phyloP scores from a whole-genome alignment of 2,888 invertebrate genomes.

The Drosophila dives region DNA sequence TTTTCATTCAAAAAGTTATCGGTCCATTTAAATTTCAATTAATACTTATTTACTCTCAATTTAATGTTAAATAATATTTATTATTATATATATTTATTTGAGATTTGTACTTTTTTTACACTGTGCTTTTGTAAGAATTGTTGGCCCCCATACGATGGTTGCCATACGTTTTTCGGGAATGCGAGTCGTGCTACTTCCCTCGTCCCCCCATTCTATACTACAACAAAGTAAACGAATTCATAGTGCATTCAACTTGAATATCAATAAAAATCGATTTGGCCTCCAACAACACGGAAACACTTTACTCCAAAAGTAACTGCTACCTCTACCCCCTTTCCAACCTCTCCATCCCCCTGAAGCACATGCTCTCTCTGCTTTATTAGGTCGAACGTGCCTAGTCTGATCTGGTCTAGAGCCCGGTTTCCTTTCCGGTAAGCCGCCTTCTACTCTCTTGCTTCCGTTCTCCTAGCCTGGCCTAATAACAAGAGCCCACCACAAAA shows the following conservation, averaged over 20 bases:
- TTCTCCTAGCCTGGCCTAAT: slow-evolving; percentile 50
- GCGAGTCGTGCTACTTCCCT: background rate
- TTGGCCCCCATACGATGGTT: too few species aligned
- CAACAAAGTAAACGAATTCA: slow-evolving; percentile 42
- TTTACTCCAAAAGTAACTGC: slow-evolving; percentile 31
- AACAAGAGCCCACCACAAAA: slow-evolving; percentile 36
- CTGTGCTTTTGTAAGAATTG: slow-evolving; percentile 14
- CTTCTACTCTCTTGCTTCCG: background rate
- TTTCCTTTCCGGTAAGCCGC: slow-evolving; percentile 39
- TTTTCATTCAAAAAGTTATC: background rate
- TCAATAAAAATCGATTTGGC: slow-evolving; percentile 75
- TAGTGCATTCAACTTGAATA: slow-evolving; percentile 73
- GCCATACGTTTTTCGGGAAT: slow-evolving; percentile 9
- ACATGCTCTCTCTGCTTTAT: slow-evolving; percentile 48
- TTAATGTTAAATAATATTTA: background rate
- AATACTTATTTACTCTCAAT: too few species aligned
- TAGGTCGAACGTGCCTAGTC: slow-evolving; percentile 77
- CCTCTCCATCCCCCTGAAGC: background rate
- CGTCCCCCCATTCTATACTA: too few species aligned
- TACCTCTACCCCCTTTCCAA: background rate
- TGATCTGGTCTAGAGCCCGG: slow-evolving; percentile 39
- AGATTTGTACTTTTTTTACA: background rate
- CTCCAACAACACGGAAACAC: slow-evolving; percentile 61
- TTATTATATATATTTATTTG: background rate
- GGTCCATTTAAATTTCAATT: too few species aligned